Percentiles rank a stretch among this genome's conserved stretches.
These are phyloP conservation scores for Crotalus tigris DNA, from an alignment of 2,113 vertebrate genomes.

Conservation along the genomic window DNA sequence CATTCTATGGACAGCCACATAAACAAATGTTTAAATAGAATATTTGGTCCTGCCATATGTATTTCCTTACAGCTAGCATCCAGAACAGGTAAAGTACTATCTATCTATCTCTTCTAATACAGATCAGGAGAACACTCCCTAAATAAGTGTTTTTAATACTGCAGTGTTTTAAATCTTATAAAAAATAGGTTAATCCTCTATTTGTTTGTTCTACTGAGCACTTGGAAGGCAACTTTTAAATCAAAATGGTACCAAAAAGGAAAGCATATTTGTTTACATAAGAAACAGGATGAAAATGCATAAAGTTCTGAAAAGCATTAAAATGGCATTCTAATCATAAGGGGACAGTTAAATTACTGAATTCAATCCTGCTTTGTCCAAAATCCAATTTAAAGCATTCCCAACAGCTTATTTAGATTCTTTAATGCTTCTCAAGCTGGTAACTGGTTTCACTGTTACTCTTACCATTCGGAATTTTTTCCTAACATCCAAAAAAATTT, in stretches of 20 bases:
- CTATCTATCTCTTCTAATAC: background rate
- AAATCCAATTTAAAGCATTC: background rate
- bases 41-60: background rate
- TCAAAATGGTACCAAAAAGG: background rate
- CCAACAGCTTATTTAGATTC: background rate
- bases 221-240: background rate
- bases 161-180: background rate
- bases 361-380: background rate
- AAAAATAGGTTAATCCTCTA: background rate
- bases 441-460: background rate
- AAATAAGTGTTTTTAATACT: background rate
- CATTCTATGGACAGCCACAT: background rate
- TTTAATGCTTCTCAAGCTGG: background rate
- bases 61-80: background rate
- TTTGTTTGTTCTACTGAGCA: background rate
- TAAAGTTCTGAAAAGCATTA: background rate
- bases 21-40: background rate
- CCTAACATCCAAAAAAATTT: background rate
- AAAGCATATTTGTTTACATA: background rate
- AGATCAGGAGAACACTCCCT: background rate
- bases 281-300: background rate
- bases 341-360: background rate
- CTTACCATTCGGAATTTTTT: background rate
- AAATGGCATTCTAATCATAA: background rate
- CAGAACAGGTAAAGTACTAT: background rate